A percentile compares a stretch with the other conserved stretches of the same genome.
phyloP scores from a whole-genome alignment of 64 coral and sea anemone species.

The Stichodactyla helianthus region DNA sequence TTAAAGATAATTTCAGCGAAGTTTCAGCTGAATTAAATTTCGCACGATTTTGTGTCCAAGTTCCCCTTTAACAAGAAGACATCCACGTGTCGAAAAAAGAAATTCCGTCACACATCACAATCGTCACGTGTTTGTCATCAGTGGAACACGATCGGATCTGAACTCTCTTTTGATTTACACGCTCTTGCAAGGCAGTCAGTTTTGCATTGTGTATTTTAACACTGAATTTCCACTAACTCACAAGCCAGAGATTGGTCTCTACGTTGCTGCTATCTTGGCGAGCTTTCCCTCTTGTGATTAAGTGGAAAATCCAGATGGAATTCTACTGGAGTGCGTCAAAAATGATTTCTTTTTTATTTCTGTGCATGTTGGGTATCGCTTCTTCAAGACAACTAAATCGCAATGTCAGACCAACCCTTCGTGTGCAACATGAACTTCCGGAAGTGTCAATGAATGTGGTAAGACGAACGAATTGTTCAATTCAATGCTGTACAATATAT shows the following conservation, averaged over 20 bases:
- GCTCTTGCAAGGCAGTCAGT: neutral
- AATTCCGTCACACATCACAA: neutral
- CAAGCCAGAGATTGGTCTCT: neutral
- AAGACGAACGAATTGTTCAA: conserved; percentile 7
- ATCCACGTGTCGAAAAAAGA: neutral
- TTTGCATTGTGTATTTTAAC: neutral
- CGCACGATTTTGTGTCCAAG: no score
- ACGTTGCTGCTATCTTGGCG: neutral
- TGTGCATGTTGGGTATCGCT: neutral
- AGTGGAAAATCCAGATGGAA: no score
- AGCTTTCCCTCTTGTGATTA: neutral
- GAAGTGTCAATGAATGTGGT: conserved; percentile 68
- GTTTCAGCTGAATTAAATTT: no score
- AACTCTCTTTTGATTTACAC: neutral
- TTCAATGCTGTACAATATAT: neutral
- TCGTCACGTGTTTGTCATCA: neutral
- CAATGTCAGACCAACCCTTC: neutral
- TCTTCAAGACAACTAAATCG: neutral
- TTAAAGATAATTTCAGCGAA: no score
- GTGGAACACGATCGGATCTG: neutral
- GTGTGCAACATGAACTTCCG: conserved; percentile 7
- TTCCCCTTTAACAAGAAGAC: neutral
- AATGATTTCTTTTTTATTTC: neutral
- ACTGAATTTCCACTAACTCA: neutral
- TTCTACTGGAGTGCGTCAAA: neutral